phyloP scores from a whole-genome alignment of 2,113 vertebrate genomes.

The Sula dactylatra region DNA sequence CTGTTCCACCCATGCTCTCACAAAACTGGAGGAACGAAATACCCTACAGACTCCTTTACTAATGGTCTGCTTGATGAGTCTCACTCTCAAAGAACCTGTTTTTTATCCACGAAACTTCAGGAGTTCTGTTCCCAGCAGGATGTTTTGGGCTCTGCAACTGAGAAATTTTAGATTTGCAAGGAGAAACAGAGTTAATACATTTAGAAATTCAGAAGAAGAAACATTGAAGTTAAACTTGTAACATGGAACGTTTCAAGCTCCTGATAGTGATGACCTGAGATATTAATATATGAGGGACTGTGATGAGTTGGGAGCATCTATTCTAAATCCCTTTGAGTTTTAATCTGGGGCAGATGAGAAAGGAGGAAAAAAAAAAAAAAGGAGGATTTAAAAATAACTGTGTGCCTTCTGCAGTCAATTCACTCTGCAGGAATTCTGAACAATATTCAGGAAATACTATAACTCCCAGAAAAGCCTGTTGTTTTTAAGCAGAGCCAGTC shows the following conservation, averaged over 20 bases:
- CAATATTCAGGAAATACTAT: conserved; percentile 26
- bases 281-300: background rate
- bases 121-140: background rate
- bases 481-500: conserved; percentile 21
- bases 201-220: background rate
- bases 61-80: background rate
- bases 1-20: background rate
- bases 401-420: conserved; percentile 9
- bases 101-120: background rate
- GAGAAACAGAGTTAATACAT: background rate
- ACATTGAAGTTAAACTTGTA: background rate
- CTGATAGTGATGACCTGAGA: background rate
- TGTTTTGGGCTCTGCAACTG: background rate
- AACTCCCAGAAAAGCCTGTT: conserved; percentile 33
- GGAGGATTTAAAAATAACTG: conserved; percentile 18
- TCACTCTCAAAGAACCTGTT: background rate
- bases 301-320: background rate
- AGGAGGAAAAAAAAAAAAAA: background rate
- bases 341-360: conserved; percentile 9
- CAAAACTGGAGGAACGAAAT: background rate
- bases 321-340: conserved; percentile 16
- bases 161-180: background rate
- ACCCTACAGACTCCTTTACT: background rate
- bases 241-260: background rate
- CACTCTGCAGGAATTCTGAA: background rate